These are phyloP conservation scores for Chorisops tibialis DNA, from an alignment of 2,888 invertebrate species.

Conservation along the genomic window DNA sequence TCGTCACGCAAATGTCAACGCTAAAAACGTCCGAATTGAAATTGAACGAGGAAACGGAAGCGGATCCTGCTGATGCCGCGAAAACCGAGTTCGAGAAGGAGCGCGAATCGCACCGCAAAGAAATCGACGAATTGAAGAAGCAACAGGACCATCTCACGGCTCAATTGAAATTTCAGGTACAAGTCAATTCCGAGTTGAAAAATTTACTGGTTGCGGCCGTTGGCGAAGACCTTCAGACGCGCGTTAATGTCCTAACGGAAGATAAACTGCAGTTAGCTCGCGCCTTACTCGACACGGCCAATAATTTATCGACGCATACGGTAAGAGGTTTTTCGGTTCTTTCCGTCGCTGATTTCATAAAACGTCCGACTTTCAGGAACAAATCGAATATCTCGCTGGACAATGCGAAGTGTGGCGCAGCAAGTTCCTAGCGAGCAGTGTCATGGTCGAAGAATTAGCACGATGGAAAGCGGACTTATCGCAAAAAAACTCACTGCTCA, in stretches of 20 bases:
- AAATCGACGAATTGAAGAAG: slow-evolving; percentile 61
- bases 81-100: slow-evolving; percentile 37
- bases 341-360: not conserved
- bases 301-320: slow-evolving; percentile 81
- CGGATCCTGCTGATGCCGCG: slow-evolving; percentile 36
- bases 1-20: slow-evolving; percentile 69
- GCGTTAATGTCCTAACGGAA: slow-evolving; percentile 86
- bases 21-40: slow-evolving; percentile 63
- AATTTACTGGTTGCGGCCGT: slow-evolving; percentile 90
- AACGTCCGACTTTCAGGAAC: slow-evolving; percentile 62
- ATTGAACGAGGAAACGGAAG: slow-evolving; percentile 10
- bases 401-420: slow-evolving; percentile 96
- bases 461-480: slow-evolving; percentile 78
- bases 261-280: slow-evolving; percentile 86
- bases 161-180: slow-evolving; percentile 81
- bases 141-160: slow-evolving; percentile 72
- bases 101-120: slow-evolving; percentile 50
- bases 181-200: slow-evolving; percentile 89
- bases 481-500: slow-evolving; percentile 53
- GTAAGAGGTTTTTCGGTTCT: slow-evolving; percentile 41
- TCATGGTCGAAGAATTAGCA: slow-evolving; percentile 90
- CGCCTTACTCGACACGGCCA: slow-evolving; percentile 79
- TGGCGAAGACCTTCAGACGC: slow-evolving; percentile 87
- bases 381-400: slow-evolving; percentile 88
- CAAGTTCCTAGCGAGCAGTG: slow-evolving; percentile 91